Percentiles rank a stretch among this genome's conserved stretches.
phyloP scores from a whole-genome alignment of 2,888 invertebrate species.

The Eristalis pertinax region DNA sequence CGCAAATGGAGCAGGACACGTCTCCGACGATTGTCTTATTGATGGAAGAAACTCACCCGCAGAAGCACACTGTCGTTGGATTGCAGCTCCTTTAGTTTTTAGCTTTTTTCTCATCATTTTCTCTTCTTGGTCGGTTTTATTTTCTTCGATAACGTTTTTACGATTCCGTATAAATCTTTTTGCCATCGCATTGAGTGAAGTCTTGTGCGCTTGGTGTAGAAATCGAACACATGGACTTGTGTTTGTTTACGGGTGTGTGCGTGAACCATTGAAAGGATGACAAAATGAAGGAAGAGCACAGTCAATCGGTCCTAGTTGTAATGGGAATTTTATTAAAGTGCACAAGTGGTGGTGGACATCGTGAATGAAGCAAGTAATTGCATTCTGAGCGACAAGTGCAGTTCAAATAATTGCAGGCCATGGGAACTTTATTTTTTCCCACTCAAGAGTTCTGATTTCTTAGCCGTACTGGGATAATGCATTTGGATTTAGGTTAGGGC shows the following conservation, averaged over 20 bases:
- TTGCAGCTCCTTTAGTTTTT: slow-evolving; percentile 56
- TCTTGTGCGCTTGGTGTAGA: not conserved
- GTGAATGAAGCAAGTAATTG: slow-evolving; percentile 69
- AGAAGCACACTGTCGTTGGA: slow-evolving; percentile 41
- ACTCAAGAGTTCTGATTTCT: not conserved
- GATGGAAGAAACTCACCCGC: slow-evolving; percentile 60
- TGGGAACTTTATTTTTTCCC: slow-evolving; percentile 25
- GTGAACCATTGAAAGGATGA: not conserved
- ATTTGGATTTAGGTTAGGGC: slow-evolving; percentile 15
- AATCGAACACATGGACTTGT: not conserved
- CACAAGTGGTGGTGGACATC: slow-evolving; percentile 59
- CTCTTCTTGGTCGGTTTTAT: slow-evolving; percentile 38
- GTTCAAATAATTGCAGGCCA: slow-evolving; percentile 69
- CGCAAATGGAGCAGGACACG: slow-evolving; percentile 55
- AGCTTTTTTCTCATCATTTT: slow-evolving; percentile 21
- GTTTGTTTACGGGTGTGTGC: not conserved
- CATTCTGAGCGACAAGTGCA: slow-evolving; percentile 68
- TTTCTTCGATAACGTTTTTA: slow-evolving; percentile 51
- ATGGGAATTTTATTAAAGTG: slow-evolving; percentile 61
- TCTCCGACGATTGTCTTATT: slow-evolving; percentile 69
- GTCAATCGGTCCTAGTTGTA: slow-evolving; percentile 49
- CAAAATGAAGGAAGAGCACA: not conserved
- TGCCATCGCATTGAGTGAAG: slow-evolving; percentile 49
- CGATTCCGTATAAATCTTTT: slow-evolving; percentile 54
- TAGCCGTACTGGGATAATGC: not conserved